Conservation (phyloP, 2,888 invertebrate species). For the Tridacna crocea region DNA sequence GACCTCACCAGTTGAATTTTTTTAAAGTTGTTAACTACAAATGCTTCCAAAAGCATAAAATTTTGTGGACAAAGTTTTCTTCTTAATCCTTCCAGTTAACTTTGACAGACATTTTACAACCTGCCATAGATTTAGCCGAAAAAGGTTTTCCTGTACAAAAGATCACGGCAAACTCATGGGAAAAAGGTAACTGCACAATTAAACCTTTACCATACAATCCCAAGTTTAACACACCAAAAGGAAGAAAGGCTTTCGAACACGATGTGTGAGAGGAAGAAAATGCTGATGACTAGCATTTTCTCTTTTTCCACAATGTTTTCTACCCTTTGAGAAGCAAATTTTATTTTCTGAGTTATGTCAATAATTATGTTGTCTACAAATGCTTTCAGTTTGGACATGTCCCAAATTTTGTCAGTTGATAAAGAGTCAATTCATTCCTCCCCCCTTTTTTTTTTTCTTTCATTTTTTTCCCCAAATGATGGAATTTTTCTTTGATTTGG, state of each 20-base stretch:
- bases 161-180: conserved; percentile 74
- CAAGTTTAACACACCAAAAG: not conserved
- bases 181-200: conserved; percentile 62
- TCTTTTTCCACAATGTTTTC: not conserved
- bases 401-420: too few relatives aligned
- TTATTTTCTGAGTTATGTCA: not conserved
- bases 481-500: too few relatives aligned
- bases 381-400: too few relatives aligned
- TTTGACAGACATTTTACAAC: conserved; percentile 74
- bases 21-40: not conserved
- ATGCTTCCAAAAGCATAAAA: not conserved
- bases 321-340: too few relatives aligned
- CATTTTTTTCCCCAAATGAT: too few relatives aligned
- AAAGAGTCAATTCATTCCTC: too few relatives aligned
- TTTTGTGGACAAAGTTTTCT: not conserved
- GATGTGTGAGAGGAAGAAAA: not conserved
- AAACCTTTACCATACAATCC: not conserved
- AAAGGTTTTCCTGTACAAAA: conserved; percentile 80
- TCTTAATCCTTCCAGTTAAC: conserved; percentile 68
- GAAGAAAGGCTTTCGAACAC: not conserved
- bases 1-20: too few relatives aligned
- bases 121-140: conserved; percentile 81
- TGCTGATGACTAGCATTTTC: not conserved
- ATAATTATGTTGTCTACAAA: too few relatives aligned
- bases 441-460: too few relatives aligned